These are phyloP conservation scores for Leucophenga montana DNA, from an alignment of 2,888 invertebrate species.

Conservation along the genomic window DNA sequence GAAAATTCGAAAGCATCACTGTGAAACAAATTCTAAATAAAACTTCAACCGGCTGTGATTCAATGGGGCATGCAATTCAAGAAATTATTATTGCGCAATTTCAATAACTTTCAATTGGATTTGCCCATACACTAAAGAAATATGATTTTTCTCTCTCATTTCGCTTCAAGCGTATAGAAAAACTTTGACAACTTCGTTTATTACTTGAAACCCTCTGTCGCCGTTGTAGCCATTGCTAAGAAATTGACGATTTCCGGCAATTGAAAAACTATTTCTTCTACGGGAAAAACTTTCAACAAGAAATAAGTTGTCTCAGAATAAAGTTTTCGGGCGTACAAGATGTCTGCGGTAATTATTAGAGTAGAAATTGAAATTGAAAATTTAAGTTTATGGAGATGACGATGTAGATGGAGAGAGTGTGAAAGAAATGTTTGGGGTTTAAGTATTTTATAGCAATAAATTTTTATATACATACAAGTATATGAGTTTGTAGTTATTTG, in stretches of 20 bases:
- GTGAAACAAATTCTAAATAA: too few relatives aligned
- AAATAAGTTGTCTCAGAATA: neutral
- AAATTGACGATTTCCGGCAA: constrained; percentile 47
- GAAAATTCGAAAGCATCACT: too few relatives aligned
- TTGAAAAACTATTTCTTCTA: constrained; percentile 25
- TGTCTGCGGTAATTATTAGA: constrained; percentile 1
- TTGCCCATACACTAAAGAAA: constrained; percentile 51
- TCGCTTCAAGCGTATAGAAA: constrained; percentile 33
- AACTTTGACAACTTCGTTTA: constrained; percentile 50
- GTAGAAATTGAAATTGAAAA: neutral
- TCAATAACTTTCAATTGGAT: constrained; percentile 67
- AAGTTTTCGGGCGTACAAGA: neutral
- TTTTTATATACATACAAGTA: too few relatives aligned
- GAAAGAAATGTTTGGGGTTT: constrained; percentile 19
- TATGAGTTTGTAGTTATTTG: neutral
- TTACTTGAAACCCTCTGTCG: neutral
- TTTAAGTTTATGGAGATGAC: neutral
- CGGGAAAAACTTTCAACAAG: neutral
- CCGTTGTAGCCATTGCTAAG: constrained; percentile 26
- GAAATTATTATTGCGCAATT: constrained; percentile 68
- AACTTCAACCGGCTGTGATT: constrained; percentile 40
- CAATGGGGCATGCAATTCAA: constrained; percentile 65
- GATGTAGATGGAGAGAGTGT: too few relatives aligned
- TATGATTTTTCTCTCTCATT: constrained; percentile 52
- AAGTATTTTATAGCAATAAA: constrained; percentile 59